Conservation (phyloP, 2,113 vertebrate species). For the Gasterosteus aculeatus region DNA sequence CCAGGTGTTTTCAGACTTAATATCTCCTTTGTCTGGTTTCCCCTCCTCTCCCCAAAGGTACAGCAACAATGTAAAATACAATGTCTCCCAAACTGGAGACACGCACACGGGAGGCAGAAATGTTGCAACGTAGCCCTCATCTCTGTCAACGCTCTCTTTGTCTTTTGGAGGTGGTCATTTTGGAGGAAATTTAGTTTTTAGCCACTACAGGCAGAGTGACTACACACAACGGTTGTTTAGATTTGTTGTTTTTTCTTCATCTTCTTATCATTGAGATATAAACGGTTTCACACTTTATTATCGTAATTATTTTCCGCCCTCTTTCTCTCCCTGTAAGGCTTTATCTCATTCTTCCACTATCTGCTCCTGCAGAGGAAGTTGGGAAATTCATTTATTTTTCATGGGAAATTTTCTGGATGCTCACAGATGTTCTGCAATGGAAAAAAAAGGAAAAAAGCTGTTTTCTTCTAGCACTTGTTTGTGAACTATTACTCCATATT, state of each 20-base stretch:
- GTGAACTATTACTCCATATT: conserved; percentile 33
- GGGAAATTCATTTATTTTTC: conserved; percentile 59
- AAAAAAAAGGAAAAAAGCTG: conserved; percentile 35
- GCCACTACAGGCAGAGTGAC: conserved; percentile 14
- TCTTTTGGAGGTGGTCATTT: conserved; percentile 36
- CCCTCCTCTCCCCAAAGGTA: conserved; percentile 34
- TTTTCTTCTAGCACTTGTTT: conserved; percentile 39
- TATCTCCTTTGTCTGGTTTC: conserved; percentile 60
- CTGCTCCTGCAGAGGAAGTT: conserved; percentile 45
- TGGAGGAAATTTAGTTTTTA: conserved; percentile 27
- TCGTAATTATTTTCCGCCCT: conserved; percentile 34
- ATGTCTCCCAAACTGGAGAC: conserved; percentile 42
- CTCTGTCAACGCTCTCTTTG: conserved; percentile 25
- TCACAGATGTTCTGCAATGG: conserved; percentile 23
- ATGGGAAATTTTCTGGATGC: conserved; percentile 39
- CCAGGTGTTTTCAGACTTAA: conserved; percentile 58
- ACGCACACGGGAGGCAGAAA: conserved; percentile 16
- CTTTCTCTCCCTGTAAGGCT: conserved; percentile 25
- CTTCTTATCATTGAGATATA: conserved; percentile 35
- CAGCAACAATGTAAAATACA: conserved; percentile 37
- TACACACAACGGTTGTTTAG: conserved; percentile 30
- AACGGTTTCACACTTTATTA: conserved; percentile 45
- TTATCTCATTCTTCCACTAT: conserved; percentile 25
- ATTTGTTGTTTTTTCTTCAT: conserved; percentile 36
- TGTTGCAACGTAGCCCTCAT: conserved; percentile 13